Conservation (phyloP, 2,113 vertebrate genomes). For the Clarias magur region DNA sequence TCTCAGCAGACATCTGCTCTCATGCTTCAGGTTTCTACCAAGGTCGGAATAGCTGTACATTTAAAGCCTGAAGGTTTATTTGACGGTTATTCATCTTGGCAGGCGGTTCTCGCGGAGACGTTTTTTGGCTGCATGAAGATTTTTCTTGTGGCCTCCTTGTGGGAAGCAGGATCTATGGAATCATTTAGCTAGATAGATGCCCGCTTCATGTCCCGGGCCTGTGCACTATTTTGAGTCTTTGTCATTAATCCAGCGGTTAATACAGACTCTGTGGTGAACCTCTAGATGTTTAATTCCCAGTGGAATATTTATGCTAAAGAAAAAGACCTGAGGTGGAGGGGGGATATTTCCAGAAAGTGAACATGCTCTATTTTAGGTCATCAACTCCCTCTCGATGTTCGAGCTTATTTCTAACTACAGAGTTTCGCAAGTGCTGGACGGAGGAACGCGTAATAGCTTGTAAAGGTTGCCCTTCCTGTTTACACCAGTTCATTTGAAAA, state of each 20-base stretch:
- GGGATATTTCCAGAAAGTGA: slow-evolving; percentile 26
- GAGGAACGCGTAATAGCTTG: neutral
- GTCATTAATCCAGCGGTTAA: slow-evolving; percentile 44
- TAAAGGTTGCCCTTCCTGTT: slow-evolving; percentile 38
- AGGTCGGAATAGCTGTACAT: neutral
- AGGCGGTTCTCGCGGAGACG: neutral
- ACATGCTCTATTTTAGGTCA: slow-evolving; percentile 4
- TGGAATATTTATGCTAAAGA: slow-evolving; percentile 20
- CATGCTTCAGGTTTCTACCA: neutral
- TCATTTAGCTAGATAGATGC: slow-evolving; percentile 19
- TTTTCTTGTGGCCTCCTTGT: neutral
- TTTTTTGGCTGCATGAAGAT: slow-evolving; percentile 10
- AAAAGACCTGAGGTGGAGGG: slow-evolving; percentile 27
- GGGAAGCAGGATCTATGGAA: slow-evolving; percentile 23
- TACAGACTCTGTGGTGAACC: slow-evolving; percentile 48
- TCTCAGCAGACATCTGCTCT: neutral
- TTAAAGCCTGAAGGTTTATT: slow-evolving; percentile 22
- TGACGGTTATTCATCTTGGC: slow-evolving; percentile 23
- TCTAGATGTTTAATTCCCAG: slow-evolving; percentile 35
- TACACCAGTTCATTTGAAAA: slow-evolving; percentile 28
- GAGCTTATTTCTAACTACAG: neutral
- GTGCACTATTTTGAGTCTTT: slow-evolving; percentile 20
- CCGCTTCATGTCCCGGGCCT: neutral
- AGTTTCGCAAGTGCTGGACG: neutral
- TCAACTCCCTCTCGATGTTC: neutral